A percentile compares a stretch with the other conserved stretches of the same genome.
These are phyloP conservation scores for Nothoprocta pentlandii DNA, from an alignment of 2,113 vertebrate genomes.

Conservation along the genomic window DNA sequence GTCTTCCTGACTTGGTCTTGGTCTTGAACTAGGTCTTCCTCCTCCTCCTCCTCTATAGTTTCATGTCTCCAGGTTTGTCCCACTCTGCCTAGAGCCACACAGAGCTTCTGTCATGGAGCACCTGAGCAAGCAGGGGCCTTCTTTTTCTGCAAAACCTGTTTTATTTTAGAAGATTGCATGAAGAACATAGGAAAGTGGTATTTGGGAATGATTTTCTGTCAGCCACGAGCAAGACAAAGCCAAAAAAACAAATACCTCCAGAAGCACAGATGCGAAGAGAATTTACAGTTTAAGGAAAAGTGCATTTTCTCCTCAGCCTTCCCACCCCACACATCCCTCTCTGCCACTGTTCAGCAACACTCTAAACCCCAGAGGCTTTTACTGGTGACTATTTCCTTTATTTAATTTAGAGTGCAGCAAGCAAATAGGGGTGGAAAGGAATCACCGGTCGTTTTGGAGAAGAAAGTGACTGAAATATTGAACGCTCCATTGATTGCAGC, in stretches of 20 bases:
- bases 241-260: not conserved
- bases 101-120: accelerated
- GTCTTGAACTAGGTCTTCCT: too few species aligned
- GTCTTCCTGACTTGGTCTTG: accelerated
- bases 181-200: not conserved
- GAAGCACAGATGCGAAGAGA: not conserved
- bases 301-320: not conserved
- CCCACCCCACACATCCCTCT: not conserved
- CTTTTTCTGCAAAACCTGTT: not conserved
- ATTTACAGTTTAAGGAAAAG: not conserved
- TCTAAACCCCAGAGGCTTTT: not conserved
- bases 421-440: not conserved
- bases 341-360: not conserved
- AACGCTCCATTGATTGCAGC: not conserved
- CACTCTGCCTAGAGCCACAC: accelerated
- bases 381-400: not conserved
- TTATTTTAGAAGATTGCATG: not conserved
- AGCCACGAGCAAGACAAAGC: not conserved
- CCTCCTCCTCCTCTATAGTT: not conserved
- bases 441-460: not conserved
- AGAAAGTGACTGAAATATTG: conserved; percentile 40
- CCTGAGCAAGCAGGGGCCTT: not conserved
- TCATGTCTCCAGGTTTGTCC: not conserved
- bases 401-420: not conserved
- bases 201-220: not conserved